phyloP scores from a whole-genome alignment of 1,140 invertebrate species.

The Zaprionus camerounensis region DNA sequence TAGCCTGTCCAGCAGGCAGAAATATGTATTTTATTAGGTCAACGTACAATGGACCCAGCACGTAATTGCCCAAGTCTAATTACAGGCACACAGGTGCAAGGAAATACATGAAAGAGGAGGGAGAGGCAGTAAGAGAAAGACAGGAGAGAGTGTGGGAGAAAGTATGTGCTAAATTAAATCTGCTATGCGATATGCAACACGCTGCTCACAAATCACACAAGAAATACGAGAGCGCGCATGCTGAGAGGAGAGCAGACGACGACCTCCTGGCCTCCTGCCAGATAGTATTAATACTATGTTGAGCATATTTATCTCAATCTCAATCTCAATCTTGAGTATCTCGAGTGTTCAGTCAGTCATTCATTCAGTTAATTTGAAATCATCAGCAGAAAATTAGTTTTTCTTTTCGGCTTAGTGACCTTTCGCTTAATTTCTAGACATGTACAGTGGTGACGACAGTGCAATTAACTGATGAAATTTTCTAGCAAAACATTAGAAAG shows the following conservation, averaged over 20 bases:
- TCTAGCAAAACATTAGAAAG: not conserved
- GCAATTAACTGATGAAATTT: not conserved
- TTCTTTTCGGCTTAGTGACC: constrained; percentile 42
- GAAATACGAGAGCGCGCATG: not conserved
- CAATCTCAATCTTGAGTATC: constrained; percentile 23
- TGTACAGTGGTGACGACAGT: not conserved
- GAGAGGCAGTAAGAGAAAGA: not conserved
- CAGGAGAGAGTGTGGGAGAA: not conserved
- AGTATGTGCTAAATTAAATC: not conserved
- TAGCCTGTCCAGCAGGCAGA: constrained; percentile 1
- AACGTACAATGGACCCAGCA: constrained; percentile 23
- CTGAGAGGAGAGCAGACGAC: not conserved
- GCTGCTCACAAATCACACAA: not conserved
- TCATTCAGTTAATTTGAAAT: constrained; percentile 82
- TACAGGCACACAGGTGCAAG: constrained; percentile 44
- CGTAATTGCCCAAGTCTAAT: constrained; percentile 47
- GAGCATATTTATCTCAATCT: constrained; percentile 30
- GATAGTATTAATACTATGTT: constrained; percentile 16
- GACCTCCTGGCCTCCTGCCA: not conserved
- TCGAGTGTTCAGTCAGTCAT: constrained; percentile 46
- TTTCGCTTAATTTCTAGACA: not conserved
- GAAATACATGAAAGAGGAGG: not conserved
- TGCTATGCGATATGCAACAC: not conserved
- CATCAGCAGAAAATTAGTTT: constrained; percentile 84
- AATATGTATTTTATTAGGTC: constrained; percentile 37